Base-by-base conservation (phyloP, 2,888 invertebrate genomes). In the Erebia palarica region DNA sequence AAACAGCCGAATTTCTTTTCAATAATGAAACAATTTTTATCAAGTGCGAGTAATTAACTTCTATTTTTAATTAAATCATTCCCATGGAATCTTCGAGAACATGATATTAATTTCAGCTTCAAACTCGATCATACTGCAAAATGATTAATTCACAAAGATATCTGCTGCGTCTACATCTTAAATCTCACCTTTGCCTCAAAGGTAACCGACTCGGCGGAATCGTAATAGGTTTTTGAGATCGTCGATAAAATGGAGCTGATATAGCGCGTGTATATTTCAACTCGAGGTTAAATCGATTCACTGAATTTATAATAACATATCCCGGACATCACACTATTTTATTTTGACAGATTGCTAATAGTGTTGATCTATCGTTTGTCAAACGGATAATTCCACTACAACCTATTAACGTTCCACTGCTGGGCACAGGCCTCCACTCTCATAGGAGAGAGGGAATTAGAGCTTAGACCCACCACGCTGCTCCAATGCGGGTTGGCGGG, bases 111-210 rank as follows among this genome's bases (percentile, higher is more conserved):
- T 49, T 69, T 69, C 47, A 16, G 68, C 55, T 68, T 68, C 70
- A 74, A 60, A 71, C 68, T 70, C 65, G 63, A 73, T 68, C 64
- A 53, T 65, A 61, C 55, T 59, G 59, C 61, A 64, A 67, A 66
- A 73, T 71, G 74, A 72, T 70, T 72, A 69, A 72, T 72, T 72
- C 74, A 74, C 74, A 74, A 74, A 74, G 74, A 71, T 66, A 65
- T 60, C 21, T 70, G 74, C 74, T 70, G 68, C 72, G 70, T 74
- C 66, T 67, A 58, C 70, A 70, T 74, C 73, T 74, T 74, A 71
- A 73, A 74, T 73, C 70, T 67, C 70, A 69, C 71, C 74, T 73
- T 75, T 66, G 69, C 59, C 64, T 72, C 73, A 75, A 73, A 74
- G 74, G 74, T 75, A 72, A 70, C 75, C 71, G 67, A 71, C 70